Conservation (phyloP, 35 echinoderm and acorn worm species). For the Ophioderma brevispina region DNA sequence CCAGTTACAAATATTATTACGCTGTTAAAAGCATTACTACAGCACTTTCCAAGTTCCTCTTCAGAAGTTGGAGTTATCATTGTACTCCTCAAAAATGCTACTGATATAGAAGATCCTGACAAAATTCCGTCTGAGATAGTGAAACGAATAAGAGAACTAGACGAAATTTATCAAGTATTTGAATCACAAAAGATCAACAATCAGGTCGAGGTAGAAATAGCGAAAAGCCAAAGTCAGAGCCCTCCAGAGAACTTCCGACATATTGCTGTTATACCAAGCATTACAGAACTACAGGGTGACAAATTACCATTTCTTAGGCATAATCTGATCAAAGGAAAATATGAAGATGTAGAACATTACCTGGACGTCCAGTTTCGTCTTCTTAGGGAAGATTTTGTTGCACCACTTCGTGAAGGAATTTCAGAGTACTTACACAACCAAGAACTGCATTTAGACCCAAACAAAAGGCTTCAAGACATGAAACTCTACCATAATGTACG, state of each 20-base stretch:
- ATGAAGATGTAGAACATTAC: slow-evolving; percentile 40
- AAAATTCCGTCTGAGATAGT: background rate
- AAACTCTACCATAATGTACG: slow-evolving; percentile 47
- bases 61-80: background rate
- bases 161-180: background rate
- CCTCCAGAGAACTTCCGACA: slow-evolving; percentile 42
- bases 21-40: background rate
- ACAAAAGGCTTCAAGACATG: slow-evolving; percentile 5
- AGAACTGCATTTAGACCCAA: background rate
- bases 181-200: background rate
- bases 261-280: slow-evolving; percentile 13
- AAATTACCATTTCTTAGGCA: slow-evolving; percentile 39
- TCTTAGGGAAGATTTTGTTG: slow-evolving; percentile 71
- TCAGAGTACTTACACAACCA: background rate
- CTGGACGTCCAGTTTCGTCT: slow-evolving; percentile 70
- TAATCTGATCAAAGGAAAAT: slow-evolving; percentile 58
- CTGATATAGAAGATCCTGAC: background rate
- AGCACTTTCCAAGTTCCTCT: background rate
- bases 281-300: slow-evolving; percentile 18
- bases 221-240: background rate
- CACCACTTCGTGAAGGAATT: slow-evolving; percentile 61
- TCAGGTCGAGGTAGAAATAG: too few species aligned
- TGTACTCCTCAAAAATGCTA: background rate
- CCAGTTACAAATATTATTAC: background rate
- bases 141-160: background rate